Conservation (phyloP, 2,888 invertebrate species). For the Hartigia nigra region DNA sequence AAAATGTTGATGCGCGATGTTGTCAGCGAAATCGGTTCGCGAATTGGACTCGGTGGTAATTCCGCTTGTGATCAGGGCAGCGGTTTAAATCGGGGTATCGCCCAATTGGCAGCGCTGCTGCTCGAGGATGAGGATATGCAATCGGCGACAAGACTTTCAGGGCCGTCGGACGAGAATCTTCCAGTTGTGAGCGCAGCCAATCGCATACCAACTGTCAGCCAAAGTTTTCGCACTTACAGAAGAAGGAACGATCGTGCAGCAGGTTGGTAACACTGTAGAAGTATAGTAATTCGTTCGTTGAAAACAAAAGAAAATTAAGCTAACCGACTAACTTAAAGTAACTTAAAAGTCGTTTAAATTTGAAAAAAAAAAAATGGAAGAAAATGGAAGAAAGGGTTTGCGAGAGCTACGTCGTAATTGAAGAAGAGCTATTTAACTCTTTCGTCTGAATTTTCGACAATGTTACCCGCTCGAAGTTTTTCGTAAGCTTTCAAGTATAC, state of each 20-base stretch:
- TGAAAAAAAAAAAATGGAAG: too few species aligned
- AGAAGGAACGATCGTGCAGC: neutral
- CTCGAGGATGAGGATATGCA: constrained; percentile 16
- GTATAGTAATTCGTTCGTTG: neutral
- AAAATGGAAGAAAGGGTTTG: too few species aligned
- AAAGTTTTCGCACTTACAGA: constrained; percentile 7
- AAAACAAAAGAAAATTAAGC: constrained; percentile 16
- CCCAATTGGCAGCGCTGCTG: constrained; percentile 17
- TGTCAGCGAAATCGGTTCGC: constrained; percentile 20
- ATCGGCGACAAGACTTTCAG: constrained; percentile 5
- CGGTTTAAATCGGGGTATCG: constrained; percentile 15
- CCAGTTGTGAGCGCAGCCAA: constrained; percentile 16
- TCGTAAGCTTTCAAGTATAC: too few species aligned
- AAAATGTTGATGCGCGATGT: constrained; percentile 24
- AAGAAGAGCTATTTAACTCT: too few species aligned
- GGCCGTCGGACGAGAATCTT: constrained; percentile 14
- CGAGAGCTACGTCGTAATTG: too few species aligned
- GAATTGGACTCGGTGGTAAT: constrained; percentile 17
- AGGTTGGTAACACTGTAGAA: neutral
- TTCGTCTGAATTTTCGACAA: too few species aligned
- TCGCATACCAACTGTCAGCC: constrained; percentile 19
- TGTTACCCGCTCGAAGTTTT: too few species aligned
- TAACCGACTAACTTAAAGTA: too few species aligned
- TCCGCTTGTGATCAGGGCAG: constrained; percentile 13
- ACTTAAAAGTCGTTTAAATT: too few species aligned